phyloP scores from a whole-genome alignment of 2,888 invertebrate genomes.

The Slavum lentiscoides region DNA sequence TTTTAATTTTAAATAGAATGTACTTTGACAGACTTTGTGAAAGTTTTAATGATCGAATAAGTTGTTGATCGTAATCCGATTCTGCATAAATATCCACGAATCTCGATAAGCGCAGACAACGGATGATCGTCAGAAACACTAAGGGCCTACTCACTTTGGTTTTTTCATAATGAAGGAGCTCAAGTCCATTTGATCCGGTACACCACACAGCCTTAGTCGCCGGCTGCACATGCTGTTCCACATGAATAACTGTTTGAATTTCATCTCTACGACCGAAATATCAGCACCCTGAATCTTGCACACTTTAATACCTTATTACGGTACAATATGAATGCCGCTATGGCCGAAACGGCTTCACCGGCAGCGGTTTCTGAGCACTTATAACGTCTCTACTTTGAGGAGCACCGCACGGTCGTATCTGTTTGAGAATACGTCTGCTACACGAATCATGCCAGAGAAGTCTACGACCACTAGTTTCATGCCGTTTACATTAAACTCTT shows the following conservation, averaged over 20 bases:
- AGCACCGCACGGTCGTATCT: slow-evolving; percentile 90
- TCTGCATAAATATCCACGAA: slow-evolving; percentile 73
- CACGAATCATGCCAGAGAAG: slow-evolving; percentile 97
- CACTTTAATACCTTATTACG: slow-evolving; percentile 82
- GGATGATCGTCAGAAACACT: slow-evolving; percentile 95
- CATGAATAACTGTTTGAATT: slow-evolving; percentile 86
- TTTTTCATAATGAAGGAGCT: slow-evolving; percentile 80
- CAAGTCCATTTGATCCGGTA: slow-evolving; percentile 89
- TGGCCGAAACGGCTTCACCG: slow-evolving; percentile 86
- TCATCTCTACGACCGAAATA: slow-evolving; percentile 76
- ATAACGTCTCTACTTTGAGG: slow-evolving; percentile 91
- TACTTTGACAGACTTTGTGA: slow-evolving; percentile 88
- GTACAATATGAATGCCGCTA: slow-evolving; percentile 98
- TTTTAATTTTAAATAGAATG: slow-evolving; percentile 79
- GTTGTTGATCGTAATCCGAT: slow-evolving; percentile 92
- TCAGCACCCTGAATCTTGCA: slow-evolving; percentile 89
- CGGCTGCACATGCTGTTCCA: slow-evolving; percentile 68
- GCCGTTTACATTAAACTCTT: slow-evolving; percentile 80
- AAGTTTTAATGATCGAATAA: slow-evolving; percentile 85
- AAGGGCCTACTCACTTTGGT: slow-evolving; percentile 91
- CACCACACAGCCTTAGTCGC: slow-evolving; percentile 65
- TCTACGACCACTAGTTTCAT: slow-evolving; percentile 90
- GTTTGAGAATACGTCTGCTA: slow-evolving; percentile 89
- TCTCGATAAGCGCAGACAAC: slow-evolving; percentile 71
- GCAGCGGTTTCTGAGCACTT: slow-evolving; percentile 87